These are phyloP conservation scores for Heteropelma amictum DNA, from an alignment of 2,888 invertebrate species.

Conservation along the genomic window DNA sequence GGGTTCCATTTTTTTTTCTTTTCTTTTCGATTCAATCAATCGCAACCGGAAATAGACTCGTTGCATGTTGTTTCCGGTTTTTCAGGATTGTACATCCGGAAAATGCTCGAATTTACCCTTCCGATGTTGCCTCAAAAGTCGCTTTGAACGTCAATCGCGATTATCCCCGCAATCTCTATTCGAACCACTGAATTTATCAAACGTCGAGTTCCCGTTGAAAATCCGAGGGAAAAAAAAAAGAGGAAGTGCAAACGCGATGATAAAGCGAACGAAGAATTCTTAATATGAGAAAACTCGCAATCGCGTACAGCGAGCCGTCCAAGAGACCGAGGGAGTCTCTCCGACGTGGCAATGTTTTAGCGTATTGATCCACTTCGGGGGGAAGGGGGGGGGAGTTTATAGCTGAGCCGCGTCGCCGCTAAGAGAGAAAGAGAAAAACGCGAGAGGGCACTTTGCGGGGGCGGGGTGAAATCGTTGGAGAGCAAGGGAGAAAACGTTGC, in stretches of 20 bases:
- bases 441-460: constrained; percentile 49
- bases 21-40: too few species aligned
- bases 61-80: too few species aligned
- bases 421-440: constrained; percentile 49
- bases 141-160: too few species aligned
- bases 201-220: neutral
- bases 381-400: too few species aligned
- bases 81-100: too few species aligned
- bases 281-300: constrained; percentile 15
- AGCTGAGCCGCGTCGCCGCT: constrained; percentile 67
- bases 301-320: neutral
- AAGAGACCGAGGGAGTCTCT: constrained; percentile 64
- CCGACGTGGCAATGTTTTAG: constrained; percentile 76
- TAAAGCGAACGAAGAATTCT: constrained; percentile 10
- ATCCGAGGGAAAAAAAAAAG: neutral
- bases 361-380: constrained; percentile 74
- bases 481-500: constrained; percentile 57
- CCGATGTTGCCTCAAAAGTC: too few species aligned
- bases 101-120: too few species aligned
- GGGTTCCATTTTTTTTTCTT: too few species aligned
- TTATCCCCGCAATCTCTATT: too few species aligned
- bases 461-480: constrained; percentile 48
- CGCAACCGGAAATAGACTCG: too few species aligned
- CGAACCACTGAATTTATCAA: too few species aligned
- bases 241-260: neutral